These are phyloP conservation scores for Pantherophis guttatus DNA, from an alignment of 2,113 vertebrate genomes.

Conservation along the genomic window DNA sequence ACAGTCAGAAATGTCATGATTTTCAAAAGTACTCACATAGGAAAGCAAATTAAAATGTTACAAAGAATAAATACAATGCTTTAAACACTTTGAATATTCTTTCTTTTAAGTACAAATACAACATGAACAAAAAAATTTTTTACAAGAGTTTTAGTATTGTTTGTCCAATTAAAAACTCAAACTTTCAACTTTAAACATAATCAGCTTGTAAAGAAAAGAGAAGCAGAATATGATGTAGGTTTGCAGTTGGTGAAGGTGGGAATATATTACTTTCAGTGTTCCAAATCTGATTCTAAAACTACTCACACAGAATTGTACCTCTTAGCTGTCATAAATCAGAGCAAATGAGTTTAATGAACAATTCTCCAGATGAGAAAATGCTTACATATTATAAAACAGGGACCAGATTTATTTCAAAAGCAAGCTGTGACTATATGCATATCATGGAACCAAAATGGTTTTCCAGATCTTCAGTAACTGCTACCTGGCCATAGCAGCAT, in stretches of 20 bases:
- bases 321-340: conserved; percentile 63
- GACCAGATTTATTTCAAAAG: conserved; percentile 72
- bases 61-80: conserved; percentile 6
- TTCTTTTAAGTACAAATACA: conserved; percentile 16
- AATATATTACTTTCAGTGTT: neutral
- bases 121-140: neutral
- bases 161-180: conserved; percentile 17
- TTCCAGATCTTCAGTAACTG: conserved; percentile 51
- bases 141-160: neutral
- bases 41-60: conserved; percentile 1
- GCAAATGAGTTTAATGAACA: conserved; percentile 72
- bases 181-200: conserved; percentile 58
- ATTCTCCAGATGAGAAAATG: conserved; percentile 71
- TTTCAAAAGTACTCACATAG: conserved; percentile 30
- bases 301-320: conserved; percentile 46
- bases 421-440: conserved; percentile 68
- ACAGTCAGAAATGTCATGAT: conserved; percentile 24
- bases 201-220: conserved; percentile 61
- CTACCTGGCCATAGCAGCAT: conserved; percentile 50
- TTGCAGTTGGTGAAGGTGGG: conserved; percentile 28
- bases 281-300: conserved; percentile 52
- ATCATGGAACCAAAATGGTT: conserved; percentile 56
- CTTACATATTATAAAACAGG: conserved; percentile 65
- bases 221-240: conserved; percentile 42
- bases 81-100: conserved; percentile 20